Conservation (phyloP, 2,797 vertebrate genomes). For the Thalassophryne amazonica region DNA sequence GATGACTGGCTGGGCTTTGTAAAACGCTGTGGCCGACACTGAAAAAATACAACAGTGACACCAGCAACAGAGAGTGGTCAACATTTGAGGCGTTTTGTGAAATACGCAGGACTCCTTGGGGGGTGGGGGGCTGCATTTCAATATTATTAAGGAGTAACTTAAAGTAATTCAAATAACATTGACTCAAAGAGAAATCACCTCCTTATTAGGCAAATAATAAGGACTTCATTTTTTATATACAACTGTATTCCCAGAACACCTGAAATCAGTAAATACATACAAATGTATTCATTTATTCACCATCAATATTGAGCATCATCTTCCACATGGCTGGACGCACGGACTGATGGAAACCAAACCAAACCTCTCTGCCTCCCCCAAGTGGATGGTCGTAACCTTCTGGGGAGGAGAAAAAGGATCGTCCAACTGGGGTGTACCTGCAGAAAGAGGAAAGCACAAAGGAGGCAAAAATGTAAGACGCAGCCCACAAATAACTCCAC, state of each 20-base stretch:
- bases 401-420: conserved; percentile 97
- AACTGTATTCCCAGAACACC: not conserved
- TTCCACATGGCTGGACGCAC: conserved; percentile 99
- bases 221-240: too few relatives aligned
- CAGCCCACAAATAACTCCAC: not conserved
- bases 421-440: conserved; percentile 96
- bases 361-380: conserved; percentile 96
- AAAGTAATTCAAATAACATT: not conserved
- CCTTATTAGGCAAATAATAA: too few relatives aligned
- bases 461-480: too few relatives aligned
- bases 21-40: conserved; percentile 99
- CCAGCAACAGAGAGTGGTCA: not conserved
- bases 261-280: too few relatives aligned
- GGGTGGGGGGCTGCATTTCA: too few relatives aligned
- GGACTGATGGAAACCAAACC: conserved; percentile 99
- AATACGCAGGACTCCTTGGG: not conserved
- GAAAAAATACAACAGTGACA: conserved; percentile 9
- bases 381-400: conserved; percentile 96
- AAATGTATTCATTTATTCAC: conserved; percentile 67
- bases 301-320: conserved; percentile 99
- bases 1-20: conserved; percentile 98
- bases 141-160: not conserved
- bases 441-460: not conserved
- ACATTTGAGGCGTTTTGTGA: not conserved
- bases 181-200: too few relatives aligned